Percentiles rank a stretch among this genome's conserved stretches.
Conservation (phyloP, 2,113 vertebrate genomes). For the Procavia capensis region DNA sequence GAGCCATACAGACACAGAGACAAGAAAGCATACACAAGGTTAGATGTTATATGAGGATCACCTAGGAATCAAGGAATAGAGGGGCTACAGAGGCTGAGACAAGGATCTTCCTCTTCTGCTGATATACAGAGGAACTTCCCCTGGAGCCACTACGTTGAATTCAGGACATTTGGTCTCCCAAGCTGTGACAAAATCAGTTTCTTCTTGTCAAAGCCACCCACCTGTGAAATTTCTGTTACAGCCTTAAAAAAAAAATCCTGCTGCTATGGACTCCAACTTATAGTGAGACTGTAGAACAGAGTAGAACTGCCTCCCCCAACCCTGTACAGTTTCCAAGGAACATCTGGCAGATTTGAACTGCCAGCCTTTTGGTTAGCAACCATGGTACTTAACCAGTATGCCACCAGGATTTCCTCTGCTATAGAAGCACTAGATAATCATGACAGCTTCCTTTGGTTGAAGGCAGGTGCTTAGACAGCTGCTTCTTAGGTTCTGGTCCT, state of each 20-base stretch:
- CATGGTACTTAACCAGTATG: too few relatives aligned
- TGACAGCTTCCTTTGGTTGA: neutral
- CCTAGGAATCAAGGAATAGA: neutral
- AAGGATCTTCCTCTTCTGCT: neutral
- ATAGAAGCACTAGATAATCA: neutral
- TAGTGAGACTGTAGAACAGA: too few relatives aligned
- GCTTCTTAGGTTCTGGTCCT: neutral
- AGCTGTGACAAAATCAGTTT: neutral
- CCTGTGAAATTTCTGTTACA: neutral
- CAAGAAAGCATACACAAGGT: neutral
- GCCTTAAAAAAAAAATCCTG: too few relatives aligned
- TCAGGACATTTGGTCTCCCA: neutral
- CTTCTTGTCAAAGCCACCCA: neutral
- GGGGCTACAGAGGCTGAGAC: neutral
- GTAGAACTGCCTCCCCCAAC: too few relatives aligned
- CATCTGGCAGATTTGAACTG: too few relatives aligned
- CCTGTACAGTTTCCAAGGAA: too few relatives aligned
- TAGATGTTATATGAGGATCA: neutral
- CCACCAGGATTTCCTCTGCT: too few relatives aligned
- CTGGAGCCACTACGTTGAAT: neutral
- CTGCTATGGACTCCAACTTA: too few relatives aligned
- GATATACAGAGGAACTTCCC: neutral
- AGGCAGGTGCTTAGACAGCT: neutral
- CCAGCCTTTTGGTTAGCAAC: too few relatives aligned
- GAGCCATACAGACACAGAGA: neutral